Evolutionary conservation across 2,113 vertebrate genomes (phyloP).

Genomic region (Gadus macrocephalus): DNA sequence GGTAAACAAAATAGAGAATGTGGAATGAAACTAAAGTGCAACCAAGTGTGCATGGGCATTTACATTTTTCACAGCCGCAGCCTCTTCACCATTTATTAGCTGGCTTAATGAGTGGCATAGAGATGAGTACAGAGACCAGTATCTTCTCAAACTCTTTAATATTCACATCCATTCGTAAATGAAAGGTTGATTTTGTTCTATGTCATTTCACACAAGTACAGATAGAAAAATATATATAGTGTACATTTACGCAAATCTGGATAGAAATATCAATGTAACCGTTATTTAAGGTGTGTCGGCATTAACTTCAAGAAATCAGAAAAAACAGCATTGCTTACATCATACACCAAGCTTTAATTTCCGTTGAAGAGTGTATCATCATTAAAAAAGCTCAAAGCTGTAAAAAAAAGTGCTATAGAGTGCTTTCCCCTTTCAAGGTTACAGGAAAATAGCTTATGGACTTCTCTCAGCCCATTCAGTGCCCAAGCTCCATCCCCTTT

Average conservation of each 20-base stretch:
- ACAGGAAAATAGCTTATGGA: conserved; percentile 18
- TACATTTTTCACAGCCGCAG: too few species aligned
- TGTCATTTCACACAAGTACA: too few species aligned
- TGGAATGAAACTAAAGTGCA: too few species aligned
- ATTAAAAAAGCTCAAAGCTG: conserved; percentile 7
- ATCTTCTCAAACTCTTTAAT: too few species aligned
- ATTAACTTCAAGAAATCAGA: conserved; percentile 29
- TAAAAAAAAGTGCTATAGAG: neutral
- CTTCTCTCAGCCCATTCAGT: conserved; percentile 19
- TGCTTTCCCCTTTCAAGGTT: conserved; percentile 10
- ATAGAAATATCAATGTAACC: neutral
- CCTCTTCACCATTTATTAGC: too few species aligned
- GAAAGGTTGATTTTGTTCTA: too few species aligned
- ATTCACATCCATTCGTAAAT: too few species aligned
- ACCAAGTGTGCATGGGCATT: too few species aligned
- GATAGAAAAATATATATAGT: too few species aligned
- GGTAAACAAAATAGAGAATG: neutral
- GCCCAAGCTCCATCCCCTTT: conserved; percentile 21
- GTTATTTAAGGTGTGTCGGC: conserved; percentile 16
- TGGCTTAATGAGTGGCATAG: too few species aligned
- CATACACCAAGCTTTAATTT: conserved; percentile 35
- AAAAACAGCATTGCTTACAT: conserved; percentile 18
- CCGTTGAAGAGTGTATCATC: conserved; percentile 16
- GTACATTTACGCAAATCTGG: too few species aligned
- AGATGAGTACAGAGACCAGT: too few species aligned